These are phyloP conservation scores for Enteromius afrohamiltoni DNA, from an alignment of 2,797 vertebrate species.

Conservation along the genomic window DNA sequence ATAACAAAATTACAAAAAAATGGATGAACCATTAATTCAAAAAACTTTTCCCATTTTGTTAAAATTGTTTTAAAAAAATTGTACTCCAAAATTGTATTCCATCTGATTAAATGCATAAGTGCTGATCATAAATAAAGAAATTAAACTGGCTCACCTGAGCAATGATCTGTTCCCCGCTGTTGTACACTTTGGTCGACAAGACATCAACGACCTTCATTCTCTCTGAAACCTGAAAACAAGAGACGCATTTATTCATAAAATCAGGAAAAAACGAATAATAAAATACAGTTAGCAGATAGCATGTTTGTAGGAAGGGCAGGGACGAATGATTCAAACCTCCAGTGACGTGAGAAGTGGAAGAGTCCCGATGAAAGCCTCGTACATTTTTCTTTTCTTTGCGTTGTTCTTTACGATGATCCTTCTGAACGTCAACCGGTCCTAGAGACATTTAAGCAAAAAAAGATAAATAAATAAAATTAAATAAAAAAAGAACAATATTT, in stretches of 20 bases:
- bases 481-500: background rate
- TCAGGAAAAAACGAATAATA: background rate
- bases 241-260: background rate
- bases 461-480: background rate
- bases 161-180: conserved; percentile 93
- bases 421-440: conserved; percentile 98
- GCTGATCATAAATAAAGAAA: background rate
- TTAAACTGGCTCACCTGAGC: conserved; percentile 85
- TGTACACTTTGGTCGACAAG: conserved; percentile 90
- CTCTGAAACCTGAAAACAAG: conserved; percentile 85
- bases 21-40: background rate
- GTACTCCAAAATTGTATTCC: too few species aligned
- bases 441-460: conserved; percentile 23
- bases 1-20: background rate
- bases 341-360: conserved; percentile 96
- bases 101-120: background rate
- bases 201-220: conserved; percentile 99
- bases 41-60: background rate
- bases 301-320: background rate
- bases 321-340: conserved; percentile 81
- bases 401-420: conserved; percentile 99
- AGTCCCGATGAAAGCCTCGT: conserved; percentile 97
- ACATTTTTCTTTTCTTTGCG: conserved; percentile 97
- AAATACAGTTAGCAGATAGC: background rate
- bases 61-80: too few species aligned